Evolutionary conservation across 2,113 vertebrate species (phyloP).

Genomic region (Burhinus oedicnemus): DNA sequence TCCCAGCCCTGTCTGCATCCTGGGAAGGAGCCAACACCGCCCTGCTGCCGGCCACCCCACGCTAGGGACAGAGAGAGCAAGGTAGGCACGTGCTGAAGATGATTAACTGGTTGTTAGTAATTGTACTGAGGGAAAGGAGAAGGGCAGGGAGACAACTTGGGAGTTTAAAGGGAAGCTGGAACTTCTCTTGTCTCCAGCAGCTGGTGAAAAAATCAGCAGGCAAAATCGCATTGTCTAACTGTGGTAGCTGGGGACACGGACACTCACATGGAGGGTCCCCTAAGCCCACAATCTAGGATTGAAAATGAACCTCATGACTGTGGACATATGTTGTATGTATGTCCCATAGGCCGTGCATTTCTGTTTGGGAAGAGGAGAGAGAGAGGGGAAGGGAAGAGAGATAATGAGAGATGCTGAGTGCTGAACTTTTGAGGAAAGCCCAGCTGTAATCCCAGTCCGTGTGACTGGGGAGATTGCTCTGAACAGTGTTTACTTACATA

Average conservation of each 20-base stretch:
- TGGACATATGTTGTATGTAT: fast-evolving
- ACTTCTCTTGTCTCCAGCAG: background rate
- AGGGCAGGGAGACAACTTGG: background rate
- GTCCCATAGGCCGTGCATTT: background rate
- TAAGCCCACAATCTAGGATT: fast-evolving
- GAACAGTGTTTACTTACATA: background rate
- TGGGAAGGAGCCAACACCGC: fast-evolving
- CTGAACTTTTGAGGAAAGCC: background rate
- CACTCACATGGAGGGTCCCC: background rate
- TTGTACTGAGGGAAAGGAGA: background rate
- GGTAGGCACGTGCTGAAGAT: background rate
- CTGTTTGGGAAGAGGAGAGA: background rate
- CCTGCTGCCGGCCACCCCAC: background rate
- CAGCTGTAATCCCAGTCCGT: background rate
- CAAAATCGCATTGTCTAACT: background rate
- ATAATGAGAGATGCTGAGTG: background rate
- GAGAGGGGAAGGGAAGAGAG: background rate
- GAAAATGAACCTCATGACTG: background rate
- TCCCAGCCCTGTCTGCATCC: background rate
- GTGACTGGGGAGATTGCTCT: background rate
- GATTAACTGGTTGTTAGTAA: fast-evolving
- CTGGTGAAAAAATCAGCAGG: background rate
- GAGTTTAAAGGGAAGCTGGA: background rate
- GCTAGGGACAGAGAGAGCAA: background rate
- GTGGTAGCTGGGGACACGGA: background rate